A percentile compares a stretch with the other conserved stretches of the same genome.
Evolutionary conservation across 2,113 vertebrate genomes (phyloP).

Genomic region (Prochilodus magdalenae): DNA sequence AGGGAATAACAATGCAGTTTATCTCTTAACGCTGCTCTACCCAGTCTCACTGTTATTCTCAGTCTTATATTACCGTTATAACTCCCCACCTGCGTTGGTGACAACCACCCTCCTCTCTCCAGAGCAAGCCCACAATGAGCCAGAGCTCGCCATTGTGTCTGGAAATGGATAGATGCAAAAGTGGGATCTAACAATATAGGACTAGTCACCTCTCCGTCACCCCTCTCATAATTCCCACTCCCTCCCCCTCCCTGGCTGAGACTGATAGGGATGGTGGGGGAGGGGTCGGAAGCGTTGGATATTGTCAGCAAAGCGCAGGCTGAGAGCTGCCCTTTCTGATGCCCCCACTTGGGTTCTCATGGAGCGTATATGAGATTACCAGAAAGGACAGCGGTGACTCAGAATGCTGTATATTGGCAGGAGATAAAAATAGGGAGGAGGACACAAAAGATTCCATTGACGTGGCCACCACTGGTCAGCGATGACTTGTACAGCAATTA

Average conservation of each 20-base stretch:
- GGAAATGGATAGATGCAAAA: conserved; percentile 62
- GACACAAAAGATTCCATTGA: conserved; percentile 9
- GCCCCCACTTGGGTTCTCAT: conserved; percentile 1
- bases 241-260: conserved; percentile 40
- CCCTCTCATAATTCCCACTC: conserved; percentile 52
- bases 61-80: not conserved
- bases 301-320: conserved; percentile 2
- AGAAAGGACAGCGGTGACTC: conserved; percentile 43
- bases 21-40: conserved; percentile 18
- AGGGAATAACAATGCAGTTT: conserved; percentile 16
- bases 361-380: conserved; percentile 34
- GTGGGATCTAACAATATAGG: conserved; percentile 58
- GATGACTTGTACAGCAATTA: not conserved
- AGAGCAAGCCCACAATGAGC: conserved; percentile 19
- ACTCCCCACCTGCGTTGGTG: conserved; percentile 29
- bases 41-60: not conserved
- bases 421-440: conserved; percentile 34
- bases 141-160: conserved; percentile 63
- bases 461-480: not conserved
- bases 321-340: conserved; percentile 37
- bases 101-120: conserved; percentile 18
- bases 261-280: conserved; percentile 17
- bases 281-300: conserved; percentile 27
- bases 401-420: conserved; percentile 32
- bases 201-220: conserved; percentile 62